Evolutionary conservation across 1,140 invertebrate genomes (phyloP).

Genomic region (Bradysia coprophila): DNA sequence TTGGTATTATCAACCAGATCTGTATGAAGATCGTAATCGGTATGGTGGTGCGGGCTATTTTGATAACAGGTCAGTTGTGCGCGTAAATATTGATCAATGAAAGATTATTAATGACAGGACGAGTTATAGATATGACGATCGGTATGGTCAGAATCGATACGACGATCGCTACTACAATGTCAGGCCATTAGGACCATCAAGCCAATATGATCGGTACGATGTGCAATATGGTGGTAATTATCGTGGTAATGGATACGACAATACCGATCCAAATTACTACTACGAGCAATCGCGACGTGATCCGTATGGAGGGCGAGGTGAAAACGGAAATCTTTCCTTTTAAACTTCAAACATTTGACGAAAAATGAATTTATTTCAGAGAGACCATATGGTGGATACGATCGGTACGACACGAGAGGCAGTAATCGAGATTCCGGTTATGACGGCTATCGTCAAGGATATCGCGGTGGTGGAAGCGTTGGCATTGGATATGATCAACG

Average conservation of each 20-base stretch:
- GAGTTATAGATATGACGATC: slow-evolving; percentile 12
- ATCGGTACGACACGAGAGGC: too few species aligned
- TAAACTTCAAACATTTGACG: neutral
- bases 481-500: too few species aligned
- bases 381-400: neutral
- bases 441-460: neutral
- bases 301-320: too few species aligned
- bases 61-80: neutral
- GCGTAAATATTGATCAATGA: too few species aligned
- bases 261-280: slow-evolving; percentile 15
- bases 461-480: neutral
- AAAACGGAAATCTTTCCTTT: neutral
- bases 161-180: slow-evolving; percentile 18
- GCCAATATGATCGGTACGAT: slow-evolving; percentile 9
- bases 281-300: slow-evolving; percentile 14
- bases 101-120: neutral
- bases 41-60: slow-evolving; percentile 8
- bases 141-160: slow-evolving; percentile 22
- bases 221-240: slow-evolving; percentile 11
- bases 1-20: slow-evolving; percentile 13
- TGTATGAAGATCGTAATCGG: slow-evolving; percentile 2
- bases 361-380: neutral
- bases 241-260: slow-evolving; percentile 24
- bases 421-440: neutral
- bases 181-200: too few species aligned